Percentiles rank a stretch among this genome's conserved stretches.
phyloP scores from a whole-genome alignment of 2,113 vertebrate species.

The Pachyramphus minor region DNA sequence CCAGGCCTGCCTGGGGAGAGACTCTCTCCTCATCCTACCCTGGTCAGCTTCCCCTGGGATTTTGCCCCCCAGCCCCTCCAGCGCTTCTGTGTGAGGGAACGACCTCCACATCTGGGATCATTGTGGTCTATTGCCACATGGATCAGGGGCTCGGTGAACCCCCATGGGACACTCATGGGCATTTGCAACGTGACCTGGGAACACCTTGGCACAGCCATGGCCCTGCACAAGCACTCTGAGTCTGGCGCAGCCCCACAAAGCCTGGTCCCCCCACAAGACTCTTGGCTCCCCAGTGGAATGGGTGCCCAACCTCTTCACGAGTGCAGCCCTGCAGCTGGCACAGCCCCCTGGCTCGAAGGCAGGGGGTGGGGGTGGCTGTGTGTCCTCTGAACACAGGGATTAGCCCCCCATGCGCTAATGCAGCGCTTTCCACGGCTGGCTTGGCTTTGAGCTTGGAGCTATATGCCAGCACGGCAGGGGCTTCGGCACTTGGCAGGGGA shows the following conservation, averaged over 20 bases:
- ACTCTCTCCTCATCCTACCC: neutral
- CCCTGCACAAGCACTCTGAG: neutral
- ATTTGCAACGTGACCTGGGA: neutral
- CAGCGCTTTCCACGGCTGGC: neutral
- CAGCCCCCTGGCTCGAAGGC: neutral
- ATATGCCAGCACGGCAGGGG: slow-evolving; percentile 48
- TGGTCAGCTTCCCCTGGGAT: neutral
- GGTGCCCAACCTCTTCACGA: neutral
- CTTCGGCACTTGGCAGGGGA: slow-evolving; percentile 55
- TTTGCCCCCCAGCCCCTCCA: neutral
- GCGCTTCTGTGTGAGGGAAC: neutral
- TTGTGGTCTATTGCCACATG: neutral
- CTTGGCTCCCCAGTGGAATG: neutral
- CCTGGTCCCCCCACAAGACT: neutral
- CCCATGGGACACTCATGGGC: neutral
- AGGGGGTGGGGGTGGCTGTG: neutral
- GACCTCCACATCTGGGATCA: neutral
- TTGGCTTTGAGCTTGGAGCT: slow-evolving; percentile 16
- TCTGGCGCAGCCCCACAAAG: accelerated
- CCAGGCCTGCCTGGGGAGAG: neutral
- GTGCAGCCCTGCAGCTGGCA: accelerated
- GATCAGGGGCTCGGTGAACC: neutral
- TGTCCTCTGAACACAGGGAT: neutral
- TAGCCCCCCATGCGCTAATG: neutral
- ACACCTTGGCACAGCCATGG: neutral